Evolutionary conservation across 1,140 invertebrate genomes (phyloP), one percentile per base, ranked within the genome.

Genomic region (Bombus picipes): DNA sequence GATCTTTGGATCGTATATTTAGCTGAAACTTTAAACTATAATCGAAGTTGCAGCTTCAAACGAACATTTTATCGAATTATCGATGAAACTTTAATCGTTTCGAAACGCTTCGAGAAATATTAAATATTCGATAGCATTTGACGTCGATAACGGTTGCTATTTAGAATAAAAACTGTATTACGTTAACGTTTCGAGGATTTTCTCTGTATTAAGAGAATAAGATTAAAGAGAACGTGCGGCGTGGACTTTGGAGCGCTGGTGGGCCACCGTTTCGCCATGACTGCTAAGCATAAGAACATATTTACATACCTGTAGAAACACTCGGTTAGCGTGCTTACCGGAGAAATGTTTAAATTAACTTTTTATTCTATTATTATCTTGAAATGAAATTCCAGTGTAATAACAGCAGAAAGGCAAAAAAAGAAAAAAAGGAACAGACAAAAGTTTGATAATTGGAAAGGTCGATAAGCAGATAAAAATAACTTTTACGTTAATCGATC

Each of bases 241-340:
- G 47, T 25, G 22, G 47, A 32, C 9, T 81, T 72, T 43, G 25
- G 2, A 62, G 6, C 18, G n/a, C 18, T 34, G 34, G 6, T 68
- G 10, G 9, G 5, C 13, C 41, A 9, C 22, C 32, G 47, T 65
- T 65, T 62, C 65, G 65, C 32, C 12, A 34, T 37, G 39, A 74
- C 10, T 10, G 15, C 41, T 37, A 62, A 72, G 32, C 25, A 25
- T 13, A 41, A 43, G 80, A 74, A 65, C 39, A 47, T 75, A 65
- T 82, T 82, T 82, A 73, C 71, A 75, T 37, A 65, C 39, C 25
- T 65, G 65, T 34, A 32, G 41, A 65, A 74, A 65, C 71, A 72
- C 47, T 74, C 57, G 25, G 65, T 82, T 82, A 47, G 22, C 57
- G 39, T 41, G 43, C 25, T 75, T 74, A 28, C 37, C 25, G 15